A percentile compares a stretch with the other conserved stretches of the same genome.
phyloP scores from a whole-genome alignment of 1,140 invertebrate species.

The Hycleus cichorii region DNA sequence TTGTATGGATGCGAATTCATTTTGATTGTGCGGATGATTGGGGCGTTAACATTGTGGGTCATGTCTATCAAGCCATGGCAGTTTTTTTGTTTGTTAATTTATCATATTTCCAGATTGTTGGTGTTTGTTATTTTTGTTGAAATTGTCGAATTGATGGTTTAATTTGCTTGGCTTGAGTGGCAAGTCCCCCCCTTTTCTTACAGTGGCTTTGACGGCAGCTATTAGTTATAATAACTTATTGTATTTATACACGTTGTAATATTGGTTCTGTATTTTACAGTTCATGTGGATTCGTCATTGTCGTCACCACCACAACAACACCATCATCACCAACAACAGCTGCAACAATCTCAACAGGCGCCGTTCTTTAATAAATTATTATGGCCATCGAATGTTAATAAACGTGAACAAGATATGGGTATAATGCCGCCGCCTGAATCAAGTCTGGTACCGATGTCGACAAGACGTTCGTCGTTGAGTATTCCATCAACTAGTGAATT shows the following conservation, averaged over 20 bases:
- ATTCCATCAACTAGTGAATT: conserved; percentile 27
- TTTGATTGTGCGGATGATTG: conserved; percentile 21
- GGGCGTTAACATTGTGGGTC: conserved; percentile 38
- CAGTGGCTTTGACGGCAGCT: conserved; percentile 40
- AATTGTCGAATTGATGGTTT: not conserved
- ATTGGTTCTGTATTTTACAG: conserved; percentile 38
- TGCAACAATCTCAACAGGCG: conserved; percentile 13
- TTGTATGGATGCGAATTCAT: conserved; percentile 16
- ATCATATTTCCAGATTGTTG: too few species aligned
- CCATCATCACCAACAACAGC: not conserved
- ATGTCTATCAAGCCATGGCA: conserved; percentile 38
- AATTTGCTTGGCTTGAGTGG: conserved; percentile 37
- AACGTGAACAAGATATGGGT: conserved; percentile 45
- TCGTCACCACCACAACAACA: not conserved
- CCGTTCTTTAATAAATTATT: conserved; percentile 39
- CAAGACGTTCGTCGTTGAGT: conserved; percentile 49
- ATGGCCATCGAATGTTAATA: conserved; percentile 35
- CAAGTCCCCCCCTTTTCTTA: conserved; percentile 36
- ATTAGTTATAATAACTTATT: conserved; percentile 28
- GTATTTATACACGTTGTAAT: conserved; percentile 28
- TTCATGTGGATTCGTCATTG: conserved; percentile 26
- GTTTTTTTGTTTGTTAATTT: not conserved
- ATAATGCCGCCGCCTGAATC: conserved; percentile 57
- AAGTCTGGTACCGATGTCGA: conserved; percentile 45
- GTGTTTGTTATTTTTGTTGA: not conserved